Evolutionary conservation across 2,888 invertebrate genomes (phyloP).

Genomic region (Drosophila meridiana): DNA sequence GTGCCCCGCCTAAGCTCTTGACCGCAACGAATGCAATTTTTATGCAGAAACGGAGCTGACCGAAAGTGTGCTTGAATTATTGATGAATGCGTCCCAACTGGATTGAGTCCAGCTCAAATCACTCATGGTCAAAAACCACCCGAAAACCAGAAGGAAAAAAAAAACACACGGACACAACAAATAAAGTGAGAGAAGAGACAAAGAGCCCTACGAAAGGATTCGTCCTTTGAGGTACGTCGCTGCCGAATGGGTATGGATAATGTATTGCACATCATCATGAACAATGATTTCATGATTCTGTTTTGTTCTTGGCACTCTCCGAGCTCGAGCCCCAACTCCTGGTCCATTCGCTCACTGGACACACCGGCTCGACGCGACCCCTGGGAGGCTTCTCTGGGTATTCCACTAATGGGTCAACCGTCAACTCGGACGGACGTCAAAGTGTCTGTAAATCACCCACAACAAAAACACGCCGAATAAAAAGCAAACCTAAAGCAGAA

Average conservation of each 20-base stretch:
- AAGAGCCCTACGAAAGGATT: slow-evolving; percentile 50
- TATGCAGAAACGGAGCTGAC: slow-evolving; percentile 44
- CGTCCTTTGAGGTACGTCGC: slow-evolving; percentile 63
- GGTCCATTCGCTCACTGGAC: slow-evolving; percentile 10
- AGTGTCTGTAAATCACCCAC: slow-evolving; percentile 80
- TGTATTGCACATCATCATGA: slow-evolving; percentile 80
- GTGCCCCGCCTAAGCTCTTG: slow-evolving; percentile 28
- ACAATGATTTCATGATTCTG: slow-evolving; percentile 80
- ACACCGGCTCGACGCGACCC: slow-evolving; percentile 43
- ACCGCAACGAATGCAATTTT: slow-evolving; percentile 62
- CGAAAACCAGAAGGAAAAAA: not conserved
- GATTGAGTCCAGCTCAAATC: slow-evolving; percentile 73
- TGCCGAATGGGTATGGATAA: slow-evolving; percentile 69
- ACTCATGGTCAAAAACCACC: slow-evolving; percentile 59
- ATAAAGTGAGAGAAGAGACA: slow-evolving; percentile 26
- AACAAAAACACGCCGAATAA: slow-evolving; percentile 49
- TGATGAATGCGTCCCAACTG: slow-evolving; percentile 76
- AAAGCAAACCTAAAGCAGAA: slow-evolving; percentile 43
- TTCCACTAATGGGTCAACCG: slow-evolving; percentile 79
- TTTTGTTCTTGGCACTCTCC: slow-evolving; percentile 44
- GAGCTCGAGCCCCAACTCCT: not conserved
- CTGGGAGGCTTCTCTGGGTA: slow-evolving; percentile 62
- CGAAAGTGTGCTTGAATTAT: slow-evolving; percentile 72
- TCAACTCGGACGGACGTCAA: slow-evolving; percentile 77
- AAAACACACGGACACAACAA: not conserved